Evolutionary conservation across 2,113 vertebrate genomes (phyloP), one percentile per base, ranked within the genome.

Genomic region (Hemiprocne comata): DNA sequence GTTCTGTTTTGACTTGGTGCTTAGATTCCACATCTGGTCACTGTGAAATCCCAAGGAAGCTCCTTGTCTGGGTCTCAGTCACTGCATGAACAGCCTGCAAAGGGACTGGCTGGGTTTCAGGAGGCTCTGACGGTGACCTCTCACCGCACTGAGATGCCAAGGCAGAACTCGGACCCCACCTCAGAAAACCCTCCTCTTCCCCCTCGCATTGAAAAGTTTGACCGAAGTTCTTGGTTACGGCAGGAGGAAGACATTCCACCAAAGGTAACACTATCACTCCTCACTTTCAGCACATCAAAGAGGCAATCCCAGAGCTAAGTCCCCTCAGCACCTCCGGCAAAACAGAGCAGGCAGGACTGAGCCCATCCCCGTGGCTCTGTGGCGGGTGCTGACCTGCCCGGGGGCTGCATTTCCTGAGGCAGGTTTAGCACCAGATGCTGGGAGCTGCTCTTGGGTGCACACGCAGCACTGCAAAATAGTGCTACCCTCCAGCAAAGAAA

Each of bases 161-260:
- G 99, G 96, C 99, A 99, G 98, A 99, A 99, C 98, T 99, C 99
- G 17, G 99, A 99, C 98, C 99, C 99, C 98, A 99, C 99, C 88
- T 99, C 99, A 31, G 99, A 99, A 98, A 99, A 99, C 87, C 99
- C 99, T 87, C 98, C 98, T 92, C 98, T 99, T 96, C 99, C 99
- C 36, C 98, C 99, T 94, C 99, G 99, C 95, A 97, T 99, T 97
- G 99, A 99, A 96, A 99, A 99, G 97, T 98, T 99, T 98, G 99
- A 99, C 97, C 98, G 99, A 97, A 98, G 99, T 97, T 99, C 99
- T 97, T 99, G 99, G 99, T 98, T 99, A 98, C 98, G 99, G 97
- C 99, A 99, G 98, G 99, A 99, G 91, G 99, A 99, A 97, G 99
- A 99, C 97, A 98, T 99, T 98, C 99, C 99, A 89, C 99, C 99